These are phyloP conservation scores for Coluber constrictor DNA, from an alignment of 2,797 vertebrate species.

Conservation along the genomic window DNA sequence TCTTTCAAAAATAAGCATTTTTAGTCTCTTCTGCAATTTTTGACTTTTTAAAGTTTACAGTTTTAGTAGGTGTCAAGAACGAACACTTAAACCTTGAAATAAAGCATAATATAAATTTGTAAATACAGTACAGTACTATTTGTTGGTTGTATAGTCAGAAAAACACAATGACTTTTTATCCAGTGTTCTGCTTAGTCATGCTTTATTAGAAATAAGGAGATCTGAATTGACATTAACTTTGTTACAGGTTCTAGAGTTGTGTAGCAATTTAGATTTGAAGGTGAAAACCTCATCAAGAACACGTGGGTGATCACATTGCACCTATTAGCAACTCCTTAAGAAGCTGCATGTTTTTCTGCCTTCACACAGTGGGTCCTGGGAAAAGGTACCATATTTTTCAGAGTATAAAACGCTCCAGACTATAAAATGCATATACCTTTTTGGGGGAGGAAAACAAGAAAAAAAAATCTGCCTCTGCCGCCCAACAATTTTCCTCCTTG, in stretches of 20 bases:
- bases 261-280: background rate
- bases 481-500: too few species aligned
- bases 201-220: background rate
- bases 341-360: background rate
- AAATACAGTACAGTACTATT: background rate
- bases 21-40: background rate
- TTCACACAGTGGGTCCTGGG: background rate
- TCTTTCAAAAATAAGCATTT: background rate
- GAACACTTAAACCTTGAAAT: background rate
- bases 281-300: background rate
- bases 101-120: background rate
- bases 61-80: background rate
- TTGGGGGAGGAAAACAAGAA: too few species aligned
- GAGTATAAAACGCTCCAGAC: too few species aligned
- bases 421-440: too few species aligned
- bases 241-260: background rate
- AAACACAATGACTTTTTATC: background rate
- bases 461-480: too few species aligned
- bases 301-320: background rate
- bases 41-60: background rate
- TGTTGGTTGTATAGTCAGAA: background rate
- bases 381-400: background rate
- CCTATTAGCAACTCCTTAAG: background rate
- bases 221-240: background rate
- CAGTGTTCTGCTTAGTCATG: background rate